phyloP scores from a whole-genome alignment of 2,888 invertebrate species.

The Ormia ochracea region DNA sequence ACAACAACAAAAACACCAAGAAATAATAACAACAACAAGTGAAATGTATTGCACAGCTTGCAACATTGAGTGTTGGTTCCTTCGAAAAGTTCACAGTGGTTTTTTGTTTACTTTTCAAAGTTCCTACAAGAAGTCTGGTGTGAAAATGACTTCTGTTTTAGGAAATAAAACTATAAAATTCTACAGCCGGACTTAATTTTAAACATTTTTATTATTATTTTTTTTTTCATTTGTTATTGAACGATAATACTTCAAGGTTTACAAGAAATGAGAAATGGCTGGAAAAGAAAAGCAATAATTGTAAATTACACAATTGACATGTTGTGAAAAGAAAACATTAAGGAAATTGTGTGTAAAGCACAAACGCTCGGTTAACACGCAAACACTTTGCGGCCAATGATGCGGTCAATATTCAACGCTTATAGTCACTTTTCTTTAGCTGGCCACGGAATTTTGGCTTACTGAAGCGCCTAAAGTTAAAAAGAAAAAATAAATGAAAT shows the following conservation, averaged over 20 bases:
- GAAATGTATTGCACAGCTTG: not conserved
- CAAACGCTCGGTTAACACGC: constrained; percentile 40
- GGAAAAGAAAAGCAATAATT: not conserved
- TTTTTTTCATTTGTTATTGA: not conserved
- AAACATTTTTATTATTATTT: constrained; percentile 5
- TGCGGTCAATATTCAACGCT: constrained; percentile 4
- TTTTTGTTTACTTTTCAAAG: not conserved
- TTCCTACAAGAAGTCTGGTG: not conserved
- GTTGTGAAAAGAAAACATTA: constrained; percentile 26
- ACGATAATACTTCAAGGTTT: constrained; percentile 27
- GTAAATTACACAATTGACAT: constrained; percentile 34
- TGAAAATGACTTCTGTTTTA: not conserved
- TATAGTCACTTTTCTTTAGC: not conserved
- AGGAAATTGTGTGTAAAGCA: constrained; percentile 44
- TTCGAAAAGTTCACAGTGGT: too few species aligned
- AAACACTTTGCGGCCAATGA: not conserved
- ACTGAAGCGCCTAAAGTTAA: not conserved
- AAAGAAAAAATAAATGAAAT: too few species aligned
- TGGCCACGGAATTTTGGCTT: not conserved
- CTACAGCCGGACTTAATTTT: constrained; percentile 12
- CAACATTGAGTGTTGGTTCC: not conserved
- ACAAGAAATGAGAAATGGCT: not conserved
- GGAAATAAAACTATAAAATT: not conserved
- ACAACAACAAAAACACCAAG: not conserved
- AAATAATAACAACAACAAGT: not conserved